A percentile compares a stretch with the other conserved stretches of the same genome.
These are phyloP conservation scores for Lophochroa leadbeateri DNA, from an alignment of 2,113 vertebrate species.

Conservation along the genomic window DNA sequence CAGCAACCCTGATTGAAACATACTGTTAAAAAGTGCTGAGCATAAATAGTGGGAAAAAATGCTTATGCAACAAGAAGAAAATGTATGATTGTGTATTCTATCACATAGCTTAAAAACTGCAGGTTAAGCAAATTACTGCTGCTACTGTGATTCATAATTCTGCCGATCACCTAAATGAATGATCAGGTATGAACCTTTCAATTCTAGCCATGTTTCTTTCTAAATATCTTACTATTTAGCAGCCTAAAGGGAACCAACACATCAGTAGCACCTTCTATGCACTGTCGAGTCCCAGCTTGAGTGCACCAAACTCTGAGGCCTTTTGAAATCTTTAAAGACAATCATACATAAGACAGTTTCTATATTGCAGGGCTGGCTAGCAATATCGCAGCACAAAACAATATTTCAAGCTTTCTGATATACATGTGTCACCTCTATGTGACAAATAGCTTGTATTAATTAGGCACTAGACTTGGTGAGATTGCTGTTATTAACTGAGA, in stretches of 20 bases:
- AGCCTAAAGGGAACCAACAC: constrained; percentile 76
- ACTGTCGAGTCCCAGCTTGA: constrained; percentile 80
- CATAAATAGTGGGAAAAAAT: constrained; percentile 41
- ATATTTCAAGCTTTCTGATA: constrained; percentile 91
- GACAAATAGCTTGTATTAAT: constrained; percentile 99
- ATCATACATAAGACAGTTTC: constrained; percentile 77
- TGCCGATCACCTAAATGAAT: constrained; percentile 68
- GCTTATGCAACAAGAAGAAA: constrained; percentile 59
- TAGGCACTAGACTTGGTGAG: constrained; percentile 97
- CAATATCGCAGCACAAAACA: constrained; percentile 80
- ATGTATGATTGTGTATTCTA: constrained; percentile 68
- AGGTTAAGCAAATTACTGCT: constrained; percentile 77
- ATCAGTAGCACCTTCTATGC: constrained; percentile 77
- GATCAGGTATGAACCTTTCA: constrained; percentile 71
- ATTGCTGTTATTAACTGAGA: constrained; percentile 99
- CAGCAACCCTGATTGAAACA: constrained; percentile 19
- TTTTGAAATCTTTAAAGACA: constrained; percentile 85
- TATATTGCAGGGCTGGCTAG: constrained; percentile 73
- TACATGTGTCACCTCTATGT: constrained; percentile 98
- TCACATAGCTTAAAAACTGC: constrained; percentile 67
- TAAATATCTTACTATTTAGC: constrained; percentile 74
- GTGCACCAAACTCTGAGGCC: constrained; percentile 74
- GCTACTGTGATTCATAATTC: constrained; percentile 47
- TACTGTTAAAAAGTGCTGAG: constrained; percentile 28
- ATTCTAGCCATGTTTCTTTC: constrained; percentile 59